These are phyloP conservation scores for Cotesia congregata DNA, from an alignment of 2,888 invertebrate genomes.

Conservation along the genomic window DNA sequence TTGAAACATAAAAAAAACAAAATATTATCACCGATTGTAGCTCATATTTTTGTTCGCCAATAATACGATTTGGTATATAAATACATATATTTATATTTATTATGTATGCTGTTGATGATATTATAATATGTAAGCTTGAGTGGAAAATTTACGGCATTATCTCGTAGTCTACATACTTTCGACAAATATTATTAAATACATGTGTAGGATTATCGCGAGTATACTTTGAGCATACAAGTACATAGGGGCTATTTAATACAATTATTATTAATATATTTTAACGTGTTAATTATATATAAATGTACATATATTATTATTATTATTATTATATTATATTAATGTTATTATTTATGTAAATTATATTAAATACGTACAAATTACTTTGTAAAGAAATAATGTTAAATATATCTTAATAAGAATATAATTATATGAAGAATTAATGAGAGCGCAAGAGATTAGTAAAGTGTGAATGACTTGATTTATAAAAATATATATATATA, in stretches of 20 bases:
- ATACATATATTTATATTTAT: slow-evolving; percentile 10
- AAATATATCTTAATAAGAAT: neutral
- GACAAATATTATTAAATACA: neutral
- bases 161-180: slow-evolving; percentile 11
- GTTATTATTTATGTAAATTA: slow-evolving; percentile 14
- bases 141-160: slow-evolving; percentile 40
- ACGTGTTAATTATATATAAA: neutral
- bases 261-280: neutral
- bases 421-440: neutral
- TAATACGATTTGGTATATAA: slow-evolving; percentile 9
- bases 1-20: neutral
- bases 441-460: neutral
- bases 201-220: slow-evolving; percentile 14
- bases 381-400: slow-evolving; percentile 24
- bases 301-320: neutral
- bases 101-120: slow-evolving; percentile 14
- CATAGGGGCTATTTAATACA: neutral
- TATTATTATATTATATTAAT: neutral
- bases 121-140: slow-evolving; percentile 26
- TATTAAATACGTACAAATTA: slow-evolving; percentile 34
- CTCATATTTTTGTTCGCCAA: slow-evolving; percentile 4
- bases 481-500: neutral
- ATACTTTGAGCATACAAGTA: slow-evolving; percentile 5
- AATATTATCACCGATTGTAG: slow-evolving; percentile 17
- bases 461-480: slow-evolving; percentile 12